phyloP scores from a whole-genome alignment of 2,113 vertebrate genomes.

The Tenrec ecaudatus region DNA sequence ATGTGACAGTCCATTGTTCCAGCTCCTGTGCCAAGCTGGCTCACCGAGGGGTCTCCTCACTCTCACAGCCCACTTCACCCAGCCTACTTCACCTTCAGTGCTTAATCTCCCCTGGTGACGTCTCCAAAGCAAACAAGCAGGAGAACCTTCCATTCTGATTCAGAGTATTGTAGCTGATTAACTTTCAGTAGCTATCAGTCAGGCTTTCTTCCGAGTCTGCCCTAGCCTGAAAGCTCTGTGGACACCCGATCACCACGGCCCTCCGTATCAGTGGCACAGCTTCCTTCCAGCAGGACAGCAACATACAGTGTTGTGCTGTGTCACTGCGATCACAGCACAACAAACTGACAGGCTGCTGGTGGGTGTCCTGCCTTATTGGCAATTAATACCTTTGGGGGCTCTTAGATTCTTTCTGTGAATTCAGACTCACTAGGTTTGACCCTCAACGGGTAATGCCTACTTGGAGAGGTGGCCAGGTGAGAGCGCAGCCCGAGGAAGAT shows the following conservation, averaged over 20 bases:
- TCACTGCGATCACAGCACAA: not conserved
- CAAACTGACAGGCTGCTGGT: not conserved
- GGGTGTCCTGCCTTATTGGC: not conserved
- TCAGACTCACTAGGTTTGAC: not conserved
- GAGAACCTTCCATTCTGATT: not conserved
- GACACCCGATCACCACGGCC: not conserved
- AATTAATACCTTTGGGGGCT: not conserved
- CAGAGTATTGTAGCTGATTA: not conserved
- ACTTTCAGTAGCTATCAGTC: not conserved
- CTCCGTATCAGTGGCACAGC: not conserved
- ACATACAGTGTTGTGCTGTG: not conserved
- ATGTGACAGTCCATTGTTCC: not conserved
- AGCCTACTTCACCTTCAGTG: not conserved
- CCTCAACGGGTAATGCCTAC: not conserved
- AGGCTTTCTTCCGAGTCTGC: not conserved
- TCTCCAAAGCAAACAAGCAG: not conserved
- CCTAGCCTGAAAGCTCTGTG: not conserved
- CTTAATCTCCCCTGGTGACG: not conserved
- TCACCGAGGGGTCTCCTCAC: not conserved
- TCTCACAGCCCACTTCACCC: not conserved
- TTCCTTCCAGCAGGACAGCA: not conserved
- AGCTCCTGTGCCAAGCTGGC: not conserved
- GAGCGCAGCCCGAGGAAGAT: not conserved
- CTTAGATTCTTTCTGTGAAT: constrained; percentile 9
- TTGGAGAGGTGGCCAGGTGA: not conserved